A percentile compares a stretch with the other conserved stretches of the same genome.
These are phyloP conservation scores for Rhodinocichla rosea DNA, from an alignment of 2,113 vertebrate genomes.

Conservation along the genomic window DNA sequence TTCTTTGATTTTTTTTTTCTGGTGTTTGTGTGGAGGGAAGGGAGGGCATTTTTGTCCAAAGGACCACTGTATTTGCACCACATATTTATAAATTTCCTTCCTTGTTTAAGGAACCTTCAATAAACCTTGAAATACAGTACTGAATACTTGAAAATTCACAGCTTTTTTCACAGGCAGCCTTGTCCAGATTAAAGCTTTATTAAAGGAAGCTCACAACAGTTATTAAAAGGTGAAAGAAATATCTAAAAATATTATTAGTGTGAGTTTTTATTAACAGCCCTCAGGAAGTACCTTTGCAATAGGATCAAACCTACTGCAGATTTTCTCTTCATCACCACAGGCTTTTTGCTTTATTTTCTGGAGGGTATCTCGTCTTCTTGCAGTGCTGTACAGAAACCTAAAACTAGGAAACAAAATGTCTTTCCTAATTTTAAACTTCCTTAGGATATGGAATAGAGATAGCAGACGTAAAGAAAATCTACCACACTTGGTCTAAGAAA, in stretches of 20 bases:
- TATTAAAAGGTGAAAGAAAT: neutral
- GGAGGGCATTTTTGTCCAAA: neutral
- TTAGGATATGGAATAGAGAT: neutral
- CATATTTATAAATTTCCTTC: neutral
- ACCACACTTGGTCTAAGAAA: neutral
- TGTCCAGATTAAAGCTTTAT: neutral
- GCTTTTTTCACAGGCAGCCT: neutral
- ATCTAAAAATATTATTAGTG: neutral
- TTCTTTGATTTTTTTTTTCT: neutral
- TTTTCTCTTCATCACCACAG: neutral
- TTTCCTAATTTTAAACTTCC: neutral
- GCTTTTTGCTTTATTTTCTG: neutral
- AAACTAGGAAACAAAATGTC: neutral
- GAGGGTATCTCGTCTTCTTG: neutral
- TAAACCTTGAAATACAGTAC: neutral
- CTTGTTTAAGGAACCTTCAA: neutral
- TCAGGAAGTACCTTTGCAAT: neutral
- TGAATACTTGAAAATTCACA: neutral
- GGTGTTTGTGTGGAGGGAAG: neutral
- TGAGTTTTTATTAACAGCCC: neutral
- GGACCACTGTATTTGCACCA: neutral
- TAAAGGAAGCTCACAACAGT: neutral
- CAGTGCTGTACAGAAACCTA: neutral
- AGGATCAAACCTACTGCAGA: neutral
- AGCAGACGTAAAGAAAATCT: neutral